Base-by-base conservation (phyloP, 2,888 invertebrate genomes). In the Ochlodes sylvanus region DNA sequence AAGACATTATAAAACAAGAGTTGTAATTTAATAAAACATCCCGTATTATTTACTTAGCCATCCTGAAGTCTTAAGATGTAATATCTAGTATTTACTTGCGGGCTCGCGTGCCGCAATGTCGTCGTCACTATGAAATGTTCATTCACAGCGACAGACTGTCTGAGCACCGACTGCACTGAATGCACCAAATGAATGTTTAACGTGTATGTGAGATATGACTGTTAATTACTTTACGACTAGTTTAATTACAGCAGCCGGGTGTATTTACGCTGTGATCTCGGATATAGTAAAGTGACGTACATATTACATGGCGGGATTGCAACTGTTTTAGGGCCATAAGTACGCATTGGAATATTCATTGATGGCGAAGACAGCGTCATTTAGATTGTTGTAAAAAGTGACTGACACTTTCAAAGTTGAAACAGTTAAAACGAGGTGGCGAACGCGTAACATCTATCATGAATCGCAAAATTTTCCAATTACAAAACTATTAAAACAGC, bases 401-500 rank as follows among this genome's bases (percentile, higher is more conserved):
- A 10, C 38, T 38, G 38, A 38, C 38, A 12, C 12, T 1, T 38
- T 38, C 38, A 38, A 12, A 38, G 9, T 12, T 9, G 44, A 9
- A 17, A 47, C 47, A 1, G 10, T 41, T 21, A 34, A 58, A 19
- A 14, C 12, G 2, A 14, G 14, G 15, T 27, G 54, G n/a, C 27
- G 27, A 2, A n/a, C 3, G 27, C 44, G 21, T 27, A 58, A 17
- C 14, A 56, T 44, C 32, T 4, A 42, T 44, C 55, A 17, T 42
- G 15, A 55, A 42, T 42, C 3, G 55, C 63, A 21, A 38, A 65
- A 47, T 41, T 15, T 50, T 38, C 27, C 57, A 65, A 65, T 58
- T 41, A 41, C 41, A 65, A 58, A 54, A 63, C 58, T 65, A 41
- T 52, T 47, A 63, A 27, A 63, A 63, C 63, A 64, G 58, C 52